These are phyloP conservation scores for Drosophila birchii DNA, from an alignment of 2,888 invertebrate species.

Conservation along the genomic window DNA sequence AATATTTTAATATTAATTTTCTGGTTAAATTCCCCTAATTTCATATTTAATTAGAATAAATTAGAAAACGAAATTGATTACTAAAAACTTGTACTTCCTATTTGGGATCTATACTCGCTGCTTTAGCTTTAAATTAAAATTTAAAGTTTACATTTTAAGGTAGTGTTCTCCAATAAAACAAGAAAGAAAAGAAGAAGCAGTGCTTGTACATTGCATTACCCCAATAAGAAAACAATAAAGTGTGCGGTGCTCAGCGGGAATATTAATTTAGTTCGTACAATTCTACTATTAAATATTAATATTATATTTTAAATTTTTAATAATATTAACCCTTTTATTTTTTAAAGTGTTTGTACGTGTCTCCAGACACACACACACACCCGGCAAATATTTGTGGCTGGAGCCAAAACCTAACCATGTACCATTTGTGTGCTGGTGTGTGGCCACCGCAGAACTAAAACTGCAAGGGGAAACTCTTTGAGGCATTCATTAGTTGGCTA, in stretches of 20 bases:
- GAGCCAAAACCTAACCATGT: constrained; percentile 54
- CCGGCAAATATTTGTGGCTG: constrained; percentile 66
- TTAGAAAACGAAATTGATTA: neutral
- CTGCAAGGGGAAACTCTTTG: constrained; percentile 66
- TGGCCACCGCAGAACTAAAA: constrained; percentile 61
- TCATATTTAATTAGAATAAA: neutral
- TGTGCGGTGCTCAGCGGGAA: neutral
- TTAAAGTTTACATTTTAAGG: neutral
- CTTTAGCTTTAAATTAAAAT: neutral
- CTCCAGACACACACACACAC: constrained; percentile 26
- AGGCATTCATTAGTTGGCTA: constrained; percentile 70
- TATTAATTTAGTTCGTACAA: neutral
- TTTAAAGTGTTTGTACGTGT: neutral
- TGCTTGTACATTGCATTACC: neutral
- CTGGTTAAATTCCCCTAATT: neutral
- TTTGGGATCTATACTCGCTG: neutral
- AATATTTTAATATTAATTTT: neutral
- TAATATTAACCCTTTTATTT: neutral
- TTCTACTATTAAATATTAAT: too few species aligned
- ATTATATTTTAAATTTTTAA: neutral
- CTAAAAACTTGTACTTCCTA: neutral
- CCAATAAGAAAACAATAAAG: neutral
- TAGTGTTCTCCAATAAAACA: neutral
- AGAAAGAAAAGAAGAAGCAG: too few species aligned
- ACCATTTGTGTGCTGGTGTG: constrained; percentile 27